Conservation (phyloP, 2,888 invertebrate genomes). For the Seira sanloemensis region DNA sequence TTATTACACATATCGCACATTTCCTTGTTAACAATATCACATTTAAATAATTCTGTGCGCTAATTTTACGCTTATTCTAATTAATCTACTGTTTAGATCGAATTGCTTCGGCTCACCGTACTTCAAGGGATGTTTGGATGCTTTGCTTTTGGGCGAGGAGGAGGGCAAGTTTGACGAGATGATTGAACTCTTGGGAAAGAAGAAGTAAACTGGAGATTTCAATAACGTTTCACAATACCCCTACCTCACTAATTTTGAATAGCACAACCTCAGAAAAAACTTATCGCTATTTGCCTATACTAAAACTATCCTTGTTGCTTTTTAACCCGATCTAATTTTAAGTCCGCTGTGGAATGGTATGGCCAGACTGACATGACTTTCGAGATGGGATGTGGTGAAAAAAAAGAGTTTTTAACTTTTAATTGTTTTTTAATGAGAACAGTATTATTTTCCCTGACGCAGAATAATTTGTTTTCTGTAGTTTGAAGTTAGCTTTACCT, state of each 20-base stretch:
- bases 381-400: no score
- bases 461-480: not conserved
- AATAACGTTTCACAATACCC: no score
- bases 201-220: constrained; percentile 74
- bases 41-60: no score
- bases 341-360: not conserved
- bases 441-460: constrained; percentile 37
- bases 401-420: not conserved
- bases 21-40: no score
- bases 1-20: no score
- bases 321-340: no score
- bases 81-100: constrained; percentile 79
- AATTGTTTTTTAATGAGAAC: constrained; percentile 17
- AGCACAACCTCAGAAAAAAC: not conserved
- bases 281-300: no score
- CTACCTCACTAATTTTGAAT: not conserved
- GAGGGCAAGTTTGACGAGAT: constrained; percentile 86
- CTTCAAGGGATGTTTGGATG: constrained; percentile 89
- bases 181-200: constrained; percentile 86
- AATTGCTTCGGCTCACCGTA: constrained; percentile 87
- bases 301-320: no score
- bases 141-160: constrained; percentile 86
- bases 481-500: constrained; percentile 27
- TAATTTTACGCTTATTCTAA: no score
- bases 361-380: not conserved